Evolutionary conservation across 2,113 vertebrate species (phyloP).

Genomic region (Nettapus auritus): DNA sequence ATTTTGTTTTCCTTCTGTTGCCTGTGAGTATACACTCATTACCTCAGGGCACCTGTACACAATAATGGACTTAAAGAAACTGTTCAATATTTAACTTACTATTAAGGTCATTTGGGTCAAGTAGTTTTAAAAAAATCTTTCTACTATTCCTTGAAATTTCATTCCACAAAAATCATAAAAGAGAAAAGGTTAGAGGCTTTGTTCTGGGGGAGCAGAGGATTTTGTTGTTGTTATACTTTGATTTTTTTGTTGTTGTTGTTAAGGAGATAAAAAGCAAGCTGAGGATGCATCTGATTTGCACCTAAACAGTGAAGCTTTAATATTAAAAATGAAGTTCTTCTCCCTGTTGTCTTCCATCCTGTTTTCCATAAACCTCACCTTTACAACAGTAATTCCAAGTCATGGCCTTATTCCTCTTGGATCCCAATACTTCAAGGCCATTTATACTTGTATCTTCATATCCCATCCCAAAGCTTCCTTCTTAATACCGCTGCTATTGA

Average conservation of each 20-base stretch:
- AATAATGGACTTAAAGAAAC: neutral
- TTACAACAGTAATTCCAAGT: neutral
- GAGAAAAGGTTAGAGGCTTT: neutral
- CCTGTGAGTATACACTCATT: neutral
- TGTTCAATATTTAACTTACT: neutral
- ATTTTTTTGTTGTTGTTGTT: neutral
- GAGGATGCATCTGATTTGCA: neutral
- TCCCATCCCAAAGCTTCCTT: neutral
- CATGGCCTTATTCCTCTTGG: fast-evolving
- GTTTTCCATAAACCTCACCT: neutral
- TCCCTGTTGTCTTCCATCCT: neutral
- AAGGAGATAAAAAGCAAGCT: neutral
- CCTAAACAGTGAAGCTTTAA: neutral
- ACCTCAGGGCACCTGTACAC: neutral
- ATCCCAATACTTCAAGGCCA: neutral
- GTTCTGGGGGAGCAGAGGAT: neutral
- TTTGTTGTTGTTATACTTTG: neutral
- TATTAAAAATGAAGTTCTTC: neutral
- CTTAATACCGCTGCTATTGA: neutral
- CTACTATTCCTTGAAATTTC: neutral
- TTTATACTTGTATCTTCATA: neutral
- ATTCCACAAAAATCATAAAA: neutral
- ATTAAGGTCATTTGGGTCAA: neutral
- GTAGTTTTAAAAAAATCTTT: neutral
- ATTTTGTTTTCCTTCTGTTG: slow-evolving; percentile 9